A percentile compares a stretch with the other conserved stretches of the same genome.
Conservation (phyloP, 2,888 invertebrate genomes). For the Trissoscelio sp. region DNA sequence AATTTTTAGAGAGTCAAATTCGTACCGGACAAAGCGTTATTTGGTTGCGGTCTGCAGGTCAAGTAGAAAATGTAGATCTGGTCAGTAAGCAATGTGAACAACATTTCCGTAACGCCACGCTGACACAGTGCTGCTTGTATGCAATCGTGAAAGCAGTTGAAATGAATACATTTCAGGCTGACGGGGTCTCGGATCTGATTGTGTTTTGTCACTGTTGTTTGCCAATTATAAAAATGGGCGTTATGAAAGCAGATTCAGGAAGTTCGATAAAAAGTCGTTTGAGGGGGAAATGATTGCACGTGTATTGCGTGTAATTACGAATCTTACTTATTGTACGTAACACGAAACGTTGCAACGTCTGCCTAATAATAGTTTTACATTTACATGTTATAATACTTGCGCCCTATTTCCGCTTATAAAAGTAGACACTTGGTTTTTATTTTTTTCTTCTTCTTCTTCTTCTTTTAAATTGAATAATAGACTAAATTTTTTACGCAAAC, state of each 20-base stretch:
- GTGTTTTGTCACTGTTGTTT: conserved; percentile 25
- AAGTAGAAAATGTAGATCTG: conserved; percentile 73
- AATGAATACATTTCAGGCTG: conserved; percentile 13
- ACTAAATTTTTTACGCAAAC: not conserved
- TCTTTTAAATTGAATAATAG: conserved; percentile 4
- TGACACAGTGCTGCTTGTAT: conserved; percentile 64
- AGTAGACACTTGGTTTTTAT: not conserved
- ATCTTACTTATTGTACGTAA: conserved; percentile 9
- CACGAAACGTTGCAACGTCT: conserved; percentile 6
- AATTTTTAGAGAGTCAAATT: conserved; percentile 37
- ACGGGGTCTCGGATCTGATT: conserved; percentile 7
- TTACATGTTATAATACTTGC: not conserved
- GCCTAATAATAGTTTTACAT: not conserved
- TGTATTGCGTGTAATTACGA: conserved; percentile 4
- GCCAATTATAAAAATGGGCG: conserved; percentile 26
- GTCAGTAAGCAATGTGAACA: conserved; percentile 73
- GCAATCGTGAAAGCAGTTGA: conserved; percentile 39
- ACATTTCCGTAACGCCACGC: conserved; percentile 70
- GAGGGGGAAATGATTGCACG: conserved; percentile 10
- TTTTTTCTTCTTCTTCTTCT: not conserved
- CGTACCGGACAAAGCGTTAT: conserved; percentile 22
- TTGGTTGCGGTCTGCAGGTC: conserved; percentile 72
- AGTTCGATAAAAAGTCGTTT: conserved; percentile 31
- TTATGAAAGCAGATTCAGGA: conserved; percentile 36
- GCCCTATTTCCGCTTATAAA: not conserved